Percentiles rank a stretch among this genome's conserved stretches.
Conservation (phyloP, 2,888 invertebrate species). For the Artemia sinica region DNA sequence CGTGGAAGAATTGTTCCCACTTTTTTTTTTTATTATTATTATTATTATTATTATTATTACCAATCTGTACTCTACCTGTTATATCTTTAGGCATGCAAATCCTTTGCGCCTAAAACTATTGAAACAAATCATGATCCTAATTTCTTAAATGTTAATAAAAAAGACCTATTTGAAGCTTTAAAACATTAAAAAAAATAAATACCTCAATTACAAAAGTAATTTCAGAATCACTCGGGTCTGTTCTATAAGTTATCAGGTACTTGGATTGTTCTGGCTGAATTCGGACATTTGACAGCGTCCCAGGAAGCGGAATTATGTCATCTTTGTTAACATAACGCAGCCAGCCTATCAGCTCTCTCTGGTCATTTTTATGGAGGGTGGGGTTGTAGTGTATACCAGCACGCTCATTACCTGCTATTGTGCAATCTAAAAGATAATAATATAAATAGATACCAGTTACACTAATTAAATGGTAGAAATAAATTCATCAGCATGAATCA, state of each 20-base stretch:
- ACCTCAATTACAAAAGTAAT: conserved; percentile 14
- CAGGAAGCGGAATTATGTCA: conserved; percentile 52
- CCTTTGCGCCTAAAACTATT: no score
- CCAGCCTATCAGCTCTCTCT: conserved; percentile 84
- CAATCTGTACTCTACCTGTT: no score
- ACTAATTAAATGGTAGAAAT: conserved; percentile 15
- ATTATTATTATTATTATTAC: no score
- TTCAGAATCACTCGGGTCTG: conserved; percentile 38
- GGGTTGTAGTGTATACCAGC: conserved; percentile 88
- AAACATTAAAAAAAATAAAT: neutral
- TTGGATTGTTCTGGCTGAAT: conserved; percentile 56
- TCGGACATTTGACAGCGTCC: conserved; percentile 41
- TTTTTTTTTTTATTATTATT: no score
- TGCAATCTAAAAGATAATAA: conserved; percentile 38
- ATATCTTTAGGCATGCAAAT: no score
- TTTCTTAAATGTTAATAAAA: no score
- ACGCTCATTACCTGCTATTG: conserved; percentile 60
- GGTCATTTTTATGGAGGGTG: conserved; percentile 58
- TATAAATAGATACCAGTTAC: neutral
- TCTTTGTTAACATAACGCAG: conserved; percentile 54
- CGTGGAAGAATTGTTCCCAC: no score
- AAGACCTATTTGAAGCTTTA: no score
- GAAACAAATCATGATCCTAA: no score
- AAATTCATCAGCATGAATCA: neutral
- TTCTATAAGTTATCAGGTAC: conserved; percentile 55